A percentile compares a stretch with the other conserved stretches of the same genome.
phyloP scores from a whole-genome alignment of 2,113 vertebrate species.

The Prunella himalayana region DNA sequence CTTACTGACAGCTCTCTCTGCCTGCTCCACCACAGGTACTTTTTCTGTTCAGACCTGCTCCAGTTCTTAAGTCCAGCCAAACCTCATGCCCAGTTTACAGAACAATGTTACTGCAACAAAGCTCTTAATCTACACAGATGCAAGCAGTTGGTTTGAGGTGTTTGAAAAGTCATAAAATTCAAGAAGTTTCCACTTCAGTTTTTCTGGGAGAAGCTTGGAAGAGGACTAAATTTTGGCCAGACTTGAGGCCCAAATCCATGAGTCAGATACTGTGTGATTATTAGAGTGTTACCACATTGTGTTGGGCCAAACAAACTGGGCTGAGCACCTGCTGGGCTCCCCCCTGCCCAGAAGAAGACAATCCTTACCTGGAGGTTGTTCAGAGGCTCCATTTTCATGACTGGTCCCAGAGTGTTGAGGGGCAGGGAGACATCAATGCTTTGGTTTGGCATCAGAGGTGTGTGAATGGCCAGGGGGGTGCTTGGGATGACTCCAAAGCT shows the following conservation, averaged over 20 bases:
- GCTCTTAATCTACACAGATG: background rate
- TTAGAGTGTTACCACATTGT: background rate
- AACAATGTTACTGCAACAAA: background rate
- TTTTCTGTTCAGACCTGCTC: background rate
- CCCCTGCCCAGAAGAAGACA: rapidly evolving
- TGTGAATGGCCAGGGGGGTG: slow-evolving; percentile 89
- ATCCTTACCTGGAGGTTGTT: slow-evolving; percentile 93
- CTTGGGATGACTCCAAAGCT: slow-evolving; percentile 97
- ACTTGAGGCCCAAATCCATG: background rate
- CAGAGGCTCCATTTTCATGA: slow-evolving; percentile 99
- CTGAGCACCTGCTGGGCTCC: background rate
- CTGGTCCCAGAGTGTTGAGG: slow-evolving; percentile 94
- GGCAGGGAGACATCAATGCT: slow-evolving; percentile 94
- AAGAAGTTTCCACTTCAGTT: background rate
- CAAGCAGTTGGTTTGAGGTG: background rate
- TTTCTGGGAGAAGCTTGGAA: background rate
- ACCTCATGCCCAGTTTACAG: background rate
- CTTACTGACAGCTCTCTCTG: background rate
- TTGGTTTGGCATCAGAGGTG: slow-evolving; percentile 97
- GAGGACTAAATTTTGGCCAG: background rate
- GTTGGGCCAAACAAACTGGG: background rate
- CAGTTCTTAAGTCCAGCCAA: background rate
- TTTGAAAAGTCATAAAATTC: background rate
- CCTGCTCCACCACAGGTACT: background rate
- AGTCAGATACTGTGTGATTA: background rate